Conservation (phyloP, 2,888 invertebrate genomes). For the Saturnia japonica region DNA sequence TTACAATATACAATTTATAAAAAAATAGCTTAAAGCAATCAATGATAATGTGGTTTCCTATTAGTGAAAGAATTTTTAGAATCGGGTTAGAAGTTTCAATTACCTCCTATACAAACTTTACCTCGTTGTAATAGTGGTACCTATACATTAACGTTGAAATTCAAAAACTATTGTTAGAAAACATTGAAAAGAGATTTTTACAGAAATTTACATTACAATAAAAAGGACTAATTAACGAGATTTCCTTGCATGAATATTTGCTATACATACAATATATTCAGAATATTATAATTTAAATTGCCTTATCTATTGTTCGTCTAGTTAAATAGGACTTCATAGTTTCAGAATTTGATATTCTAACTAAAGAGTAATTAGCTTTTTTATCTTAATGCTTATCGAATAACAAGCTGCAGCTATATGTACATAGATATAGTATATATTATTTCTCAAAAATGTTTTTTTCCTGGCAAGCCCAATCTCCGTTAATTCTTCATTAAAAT, state of each 20-base stretch:
- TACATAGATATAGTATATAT: not conserved
- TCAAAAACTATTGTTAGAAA: conserved; percentile 11
- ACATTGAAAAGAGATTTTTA: not conserved
- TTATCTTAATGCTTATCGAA: not conserved
- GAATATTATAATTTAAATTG: not conserved
- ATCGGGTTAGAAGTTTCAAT: no score
- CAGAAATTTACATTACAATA: conserved; percentile 11
- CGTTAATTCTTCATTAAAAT: no score
- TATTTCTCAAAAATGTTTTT: no score
- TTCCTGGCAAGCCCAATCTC: no score
- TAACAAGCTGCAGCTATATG: not conserved
- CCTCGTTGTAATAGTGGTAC: no score
- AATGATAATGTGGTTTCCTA: no score
- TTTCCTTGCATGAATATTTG: conserved; percentile 80
- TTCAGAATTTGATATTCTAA: not conserved
- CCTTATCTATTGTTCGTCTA: not conserved
- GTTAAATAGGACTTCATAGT: not conserved
- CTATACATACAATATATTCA: conserved; percentile 38
- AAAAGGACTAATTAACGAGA: conserved; percentile 71
- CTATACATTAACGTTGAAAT: not conserved
- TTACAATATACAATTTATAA: no score
- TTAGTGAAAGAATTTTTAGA: no score
- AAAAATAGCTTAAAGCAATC: no score
- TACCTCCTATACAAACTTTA: no score
- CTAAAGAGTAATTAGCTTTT: not conserved